Base-by-base conservation (phyloP, 2,113 vertebrate species). In the Tretioscincus oriximinensis region DNA sequence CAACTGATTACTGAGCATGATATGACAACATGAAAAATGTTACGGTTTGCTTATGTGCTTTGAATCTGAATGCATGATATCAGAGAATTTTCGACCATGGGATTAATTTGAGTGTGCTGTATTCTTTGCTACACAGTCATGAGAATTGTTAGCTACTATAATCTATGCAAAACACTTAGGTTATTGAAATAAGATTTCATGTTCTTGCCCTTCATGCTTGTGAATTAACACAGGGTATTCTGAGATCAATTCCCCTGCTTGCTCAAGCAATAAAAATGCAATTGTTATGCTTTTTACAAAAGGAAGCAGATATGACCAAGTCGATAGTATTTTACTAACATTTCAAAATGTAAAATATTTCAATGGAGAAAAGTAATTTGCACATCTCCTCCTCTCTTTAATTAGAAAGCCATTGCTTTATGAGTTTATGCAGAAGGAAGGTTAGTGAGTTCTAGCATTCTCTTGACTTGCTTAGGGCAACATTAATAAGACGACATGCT, bases 21-120 rank as follows among this genome's bases (percentile, higher is more conserved):
- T 2, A 16, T 2, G 26, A 28, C 41, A 74, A 18, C 61, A 51
- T 76, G 28, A 28, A 75, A 70, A 28, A 26, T 35, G 31, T 41
- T 61, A 72, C 73, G 71, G 71, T 68, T 71, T 63, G 76, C 83
- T 76, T 63, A 7, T 0, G 18, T 22, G 66, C 75, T 76, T 71
- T 69, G 51, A 63, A 28, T 45, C 2, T 35, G 0, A 0, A 9
- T 1, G 0, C 58, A 71, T 65, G 47, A 28, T 0, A 3, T 12
- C 61, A 7, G 1, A 66, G 3, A 60, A 0, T 2, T 73, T 78
- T 1, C 45, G 7, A 26, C 0, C 29, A 29, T 51, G 1, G 65
- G 0, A 66, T 74, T 63, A 70, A 63, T 76, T 47, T 20, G 14
- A 22, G 9, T 64, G 41, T 14, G 65, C n/a, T 14, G 7, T 26